Conservation (phyloP, 2,888 invertebrate species). For the Crematogaster levior region DNA sequence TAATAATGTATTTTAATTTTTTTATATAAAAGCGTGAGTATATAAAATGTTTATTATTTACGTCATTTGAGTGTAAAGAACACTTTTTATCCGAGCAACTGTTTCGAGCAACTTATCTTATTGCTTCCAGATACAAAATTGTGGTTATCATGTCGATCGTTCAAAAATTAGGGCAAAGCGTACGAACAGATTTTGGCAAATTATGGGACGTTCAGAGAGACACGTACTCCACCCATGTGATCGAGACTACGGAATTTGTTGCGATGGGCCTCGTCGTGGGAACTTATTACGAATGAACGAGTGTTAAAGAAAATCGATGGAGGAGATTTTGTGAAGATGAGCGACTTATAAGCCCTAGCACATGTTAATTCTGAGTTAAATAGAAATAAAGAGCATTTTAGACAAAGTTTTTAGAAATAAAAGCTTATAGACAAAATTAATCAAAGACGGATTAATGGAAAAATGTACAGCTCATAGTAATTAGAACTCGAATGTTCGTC, state of each 20-base stretch:
- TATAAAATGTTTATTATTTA: not conserved
- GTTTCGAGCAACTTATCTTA: not conserved
- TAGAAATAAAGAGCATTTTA: not conserved
- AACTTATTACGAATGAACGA: constrained; percentile 77
- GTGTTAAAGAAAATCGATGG: not conserved
- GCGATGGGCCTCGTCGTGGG: constrained; percentile 74
- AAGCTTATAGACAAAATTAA: not conserved
- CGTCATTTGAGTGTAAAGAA: not conserved
- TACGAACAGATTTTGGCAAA: constrained; percentile 67
- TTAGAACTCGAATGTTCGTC: not conserved
- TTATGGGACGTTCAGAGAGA: constrained; percentile 78
- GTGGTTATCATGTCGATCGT: constrained; percentile 76
- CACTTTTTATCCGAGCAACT: not conserved
- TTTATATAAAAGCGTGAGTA: not conserved
- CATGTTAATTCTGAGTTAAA: not conserved
- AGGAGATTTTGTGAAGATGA: not conserved
- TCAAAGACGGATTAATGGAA: not conserved
- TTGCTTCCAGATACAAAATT: constrained; percentile 76
- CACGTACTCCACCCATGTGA: constrained; percentile 70
- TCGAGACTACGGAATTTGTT: constrained; percentile 72
- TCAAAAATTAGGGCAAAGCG: constrained; percentile 74
- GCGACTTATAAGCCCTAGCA: not conserved
- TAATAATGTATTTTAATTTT: not conserved
- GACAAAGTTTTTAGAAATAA: not conserved
- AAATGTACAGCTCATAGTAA: not conserved